Conservation (phyloP, 2,888 invertebrate species). For the Pseudanteris insignis region DNA sequence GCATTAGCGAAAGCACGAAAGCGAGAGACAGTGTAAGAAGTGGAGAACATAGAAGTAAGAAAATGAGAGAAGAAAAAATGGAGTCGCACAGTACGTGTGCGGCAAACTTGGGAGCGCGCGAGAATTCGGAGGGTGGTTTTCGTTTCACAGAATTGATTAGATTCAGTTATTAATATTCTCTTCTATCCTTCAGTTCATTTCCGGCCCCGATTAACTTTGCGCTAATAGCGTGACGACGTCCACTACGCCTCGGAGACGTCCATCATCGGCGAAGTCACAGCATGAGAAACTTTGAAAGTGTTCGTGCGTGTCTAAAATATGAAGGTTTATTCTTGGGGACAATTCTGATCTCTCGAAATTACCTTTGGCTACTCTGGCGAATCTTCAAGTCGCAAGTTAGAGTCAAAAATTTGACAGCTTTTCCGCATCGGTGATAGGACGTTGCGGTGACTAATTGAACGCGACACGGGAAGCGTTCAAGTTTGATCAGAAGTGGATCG, state of each 20-base stretch:
- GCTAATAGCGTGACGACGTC: constrained; percentile 64
- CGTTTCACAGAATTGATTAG: constrained; percentile 64
- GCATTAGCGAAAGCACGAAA: constrained; percentile 32
- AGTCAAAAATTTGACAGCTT: constrained; percentile 5
- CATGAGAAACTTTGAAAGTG: constrained; percentile 43
- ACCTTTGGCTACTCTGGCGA: constrained; percentile 38
- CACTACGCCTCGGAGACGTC: constrained; percentile 50
- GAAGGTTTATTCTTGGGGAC: constrained; percentile 46
- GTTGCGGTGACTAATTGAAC: no score
- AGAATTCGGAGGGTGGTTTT: constrained; percentile 54
- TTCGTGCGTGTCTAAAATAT: constrained; percentile 47
- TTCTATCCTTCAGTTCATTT: constrained; percentile 64
- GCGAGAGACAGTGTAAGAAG: constrained; percentile 10
- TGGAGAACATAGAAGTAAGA: no score
- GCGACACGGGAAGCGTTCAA: no score
- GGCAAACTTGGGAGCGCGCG: constrained; percentile 37
- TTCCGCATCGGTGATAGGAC: no score
- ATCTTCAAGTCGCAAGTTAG: constrained; percentile 29
- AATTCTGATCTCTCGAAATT: constrained; percentile 45
- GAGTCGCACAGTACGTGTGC: constrained; percentile 12
- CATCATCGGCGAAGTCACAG: constrained; percentile 47
- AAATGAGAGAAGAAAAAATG: constrained; percentile 11
- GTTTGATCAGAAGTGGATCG: no score
- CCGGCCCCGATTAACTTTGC: constrained; percentile 63
- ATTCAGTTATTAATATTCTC: constrained; percentile 66